Percentiles rank a stretch among this genome's conserved stretches.
Conservation (phyloP, 1,140 invertebrate genomes). For the Zaprionus kolodkinae region DNA sequence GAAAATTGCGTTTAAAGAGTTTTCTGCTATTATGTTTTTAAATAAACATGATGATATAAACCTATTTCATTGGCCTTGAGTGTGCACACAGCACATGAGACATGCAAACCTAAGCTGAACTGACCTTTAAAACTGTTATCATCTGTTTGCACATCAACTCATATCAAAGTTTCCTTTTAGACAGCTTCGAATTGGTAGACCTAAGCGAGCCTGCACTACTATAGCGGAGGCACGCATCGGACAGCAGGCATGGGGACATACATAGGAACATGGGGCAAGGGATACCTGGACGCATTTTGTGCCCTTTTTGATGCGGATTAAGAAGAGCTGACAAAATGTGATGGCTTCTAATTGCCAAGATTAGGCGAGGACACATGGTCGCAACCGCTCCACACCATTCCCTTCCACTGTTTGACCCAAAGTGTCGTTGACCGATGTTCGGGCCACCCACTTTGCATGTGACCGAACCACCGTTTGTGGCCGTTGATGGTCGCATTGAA, state of each 20-base stretch:
- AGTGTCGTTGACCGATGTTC: background rate
- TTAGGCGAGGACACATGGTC: background rate
- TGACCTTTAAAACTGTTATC: background rate
- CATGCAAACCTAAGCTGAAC: background rate
- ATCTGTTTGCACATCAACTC: no score
- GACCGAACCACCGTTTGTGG: background rate
- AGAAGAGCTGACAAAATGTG: slow-evolving; percentile 8
- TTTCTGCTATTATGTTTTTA: no score
- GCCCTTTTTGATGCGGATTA: slow-evolving; percentile 2
- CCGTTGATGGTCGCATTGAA: background rate
- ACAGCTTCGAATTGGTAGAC: slow-evolving; percentile 12
- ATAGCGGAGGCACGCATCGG: no score
- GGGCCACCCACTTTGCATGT: slow-evolving; percentile 12
- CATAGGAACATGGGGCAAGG: no score
- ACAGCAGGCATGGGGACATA: no score
- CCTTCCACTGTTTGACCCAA: background rate
- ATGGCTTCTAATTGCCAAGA: slow-evolving; percentile 10
- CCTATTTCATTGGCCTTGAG: no score
- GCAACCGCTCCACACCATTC: background rate
- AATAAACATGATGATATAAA: no score
- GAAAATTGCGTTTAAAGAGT: no score
- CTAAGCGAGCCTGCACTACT: background rate
- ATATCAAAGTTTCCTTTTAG: background rate
- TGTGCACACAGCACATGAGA: background rate
- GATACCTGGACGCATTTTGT: background rate